A percentile compares a stretch with the other conserved stretches of the same genome.
Conservation (phyloP, 2,113 vertebrate genomes). For the Balaeniceps rex region DNA sequence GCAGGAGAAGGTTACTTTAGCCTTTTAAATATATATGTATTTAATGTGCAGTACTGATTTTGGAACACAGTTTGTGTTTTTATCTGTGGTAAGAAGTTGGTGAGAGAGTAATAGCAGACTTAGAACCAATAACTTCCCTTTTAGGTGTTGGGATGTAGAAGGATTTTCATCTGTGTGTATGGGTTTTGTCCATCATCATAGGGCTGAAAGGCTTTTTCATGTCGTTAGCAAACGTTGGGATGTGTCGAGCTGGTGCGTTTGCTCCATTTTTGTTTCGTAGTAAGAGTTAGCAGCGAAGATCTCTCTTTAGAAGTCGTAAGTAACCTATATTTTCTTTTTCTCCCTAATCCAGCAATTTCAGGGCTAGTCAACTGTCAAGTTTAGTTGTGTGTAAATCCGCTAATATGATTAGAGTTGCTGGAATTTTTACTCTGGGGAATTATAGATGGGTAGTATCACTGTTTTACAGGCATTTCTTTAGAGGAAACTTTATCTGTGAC, state of each 20-base stretch:
- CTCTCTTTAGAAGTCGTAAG: neutral
- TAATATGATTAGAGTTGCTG: conserved; percentile 38
- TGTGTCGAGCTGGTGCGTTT: neutral
- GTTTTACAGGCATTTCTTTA: neutral
- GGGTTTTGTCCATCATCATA: neutral
- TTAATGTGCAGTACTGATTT: neutral
- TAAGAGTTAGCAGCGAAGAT: neutral
- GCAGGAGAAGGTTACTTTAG: neutral
- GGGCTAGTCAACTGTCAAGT: conserved; percentile 25
- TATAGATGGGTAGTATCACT: neutral
- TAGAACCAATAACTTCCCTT: neutral
- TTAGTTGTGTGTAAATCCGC: conserved; percentile 6
- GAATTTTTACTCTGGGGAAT: conserved; percentile 31
- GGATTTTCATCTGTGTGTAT: neutral
- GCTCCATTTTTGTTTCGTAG: neutral
- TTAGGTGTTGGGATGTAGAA: neutral
- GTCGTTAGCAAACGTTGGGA: rapidly evolving
- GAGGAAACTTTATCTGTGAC: neutral
- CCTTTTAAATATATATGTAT: neutral
- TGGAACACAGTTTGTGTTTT: neutral
- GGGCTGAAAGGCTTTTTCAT: neutral
- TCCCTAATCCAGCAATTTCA: conserved; percentile 10
- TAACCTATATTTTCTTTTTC: neutral
- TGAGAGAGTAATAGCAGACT: neutral
- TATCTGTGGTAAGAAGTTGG: neutral